Base-by-base conservation (phyloP, 2,797 vertebrate genomes). In the Molossus alvarezi region DNA sequence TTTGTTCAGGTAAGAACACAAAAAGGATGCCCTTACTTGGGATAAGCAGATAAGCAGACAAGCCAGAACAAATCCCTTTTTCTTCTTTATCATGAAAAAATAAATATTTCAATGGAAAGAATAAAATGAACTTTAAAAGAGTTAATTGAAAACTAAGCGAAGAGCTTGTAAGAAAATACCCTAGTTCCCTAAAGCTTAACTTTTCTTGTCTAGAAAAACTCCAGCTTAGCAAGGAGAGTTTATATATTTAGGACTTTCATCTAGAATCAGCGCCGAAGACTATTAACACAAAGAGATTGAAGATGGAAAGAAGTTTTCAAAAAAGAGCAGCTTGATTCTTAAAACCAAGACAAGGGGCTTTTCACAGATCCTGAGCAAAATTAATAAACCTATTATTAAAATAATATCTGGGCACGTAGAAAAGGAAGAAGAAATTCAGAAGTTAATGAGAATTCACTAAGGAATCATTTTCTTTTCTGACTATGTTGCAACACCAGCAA, bases 381-480 rank as follows among this genome's bases (percentile, higher is more conserved):
- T 45, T 18, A 75, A 84, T 53, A 86, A 76, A 51, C 12, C 48
- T 93, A 20, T 85, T 71, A 75, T 45, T 76, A 76, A 76, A 58
- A 23, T 82, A 33, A 20, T 62, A 95, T 67, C 65, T 91, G 41
- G 37, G n/a, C 15, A 69, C 58, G 91, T 91, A 85, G 80, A 83
- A 95, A 89, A 95, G 71, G 57, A 88, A 86, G 64, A 91, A 87
- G 60, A 79, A 72, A 81, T 41, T 77, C 65, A 86, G 21, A 48
- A 94, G 72, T 76, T 91, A 91, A 77, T 25, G 73, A 90, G 62
- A 81, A 62, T 81, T 79, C 62, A 58, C 18, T 48, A 92, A 88
- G 57, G 73, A 80, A 33, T 76, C 62, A 79, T 95, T 97, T 96
- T 77, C 77, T 48, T 84, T 81, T 75, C 41, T 64, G 13, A 91